These are phyloP conservation scores for Drosophila kokeensis DNA, from an alignment of 2,888 invertebrate genomes.

Conservation along the genomic window DNA sequence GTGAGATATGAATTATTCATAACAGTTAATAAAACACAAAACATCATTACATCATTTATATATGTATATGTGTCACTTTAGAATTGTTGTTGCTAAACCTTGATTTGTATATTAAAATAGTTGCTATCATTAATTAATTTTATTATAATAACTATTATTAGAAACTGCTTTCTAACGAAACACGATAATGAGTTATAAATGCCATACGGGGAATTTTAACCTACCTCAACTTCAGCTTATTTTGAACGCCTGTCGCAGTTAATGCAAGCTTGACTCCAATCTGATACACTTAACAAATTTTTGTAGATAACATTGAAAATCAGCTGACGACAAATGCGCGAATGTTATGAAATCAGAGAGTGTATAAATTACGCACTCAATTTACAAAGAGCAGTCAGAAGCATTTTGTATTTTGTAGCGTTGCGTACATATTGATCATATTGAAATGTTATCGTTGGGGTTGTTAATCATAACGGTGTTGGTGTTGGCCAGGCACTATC, in stretches of 20 bases:
- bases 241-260: not conserved
- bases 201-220: not conserved
- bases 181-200: not conserved
- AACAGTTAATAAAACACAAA: not conserved
- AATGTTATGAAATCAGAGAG: slow-evolving; percentile 37
- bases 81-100: too few species aligned
- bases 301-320: not conserved
- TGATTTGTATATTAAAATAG: not conserved
- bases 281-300: not conserved
- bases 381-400: slow-evolving; percentile 25
- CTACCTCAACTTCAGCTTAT: slow-evolving; percentile 15
- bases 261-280: not conserved
- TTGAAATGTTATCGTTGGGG: slow-evolving; percentile 34
- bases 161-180: not conserved
- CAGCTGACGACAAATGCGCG: not conserved
- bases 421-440: not conserved
- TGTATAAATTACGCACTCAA: slow-evolving; percentile 27
- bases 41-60: not conserved
- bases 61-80: not conserved
- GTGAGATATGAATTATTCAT: not conserved
- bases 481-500: slow-evolving; percentile 54
- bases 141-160: not conserved
- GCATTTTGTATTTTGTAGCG: slow-evolving; percentile 29
- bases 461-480: slow-evolving; percentile 24
- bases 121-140: not conserved